phyloP scores from a whole-genome alignment of 2,113 vertebrate species.

The Pangasianodon gigas region DNA sequence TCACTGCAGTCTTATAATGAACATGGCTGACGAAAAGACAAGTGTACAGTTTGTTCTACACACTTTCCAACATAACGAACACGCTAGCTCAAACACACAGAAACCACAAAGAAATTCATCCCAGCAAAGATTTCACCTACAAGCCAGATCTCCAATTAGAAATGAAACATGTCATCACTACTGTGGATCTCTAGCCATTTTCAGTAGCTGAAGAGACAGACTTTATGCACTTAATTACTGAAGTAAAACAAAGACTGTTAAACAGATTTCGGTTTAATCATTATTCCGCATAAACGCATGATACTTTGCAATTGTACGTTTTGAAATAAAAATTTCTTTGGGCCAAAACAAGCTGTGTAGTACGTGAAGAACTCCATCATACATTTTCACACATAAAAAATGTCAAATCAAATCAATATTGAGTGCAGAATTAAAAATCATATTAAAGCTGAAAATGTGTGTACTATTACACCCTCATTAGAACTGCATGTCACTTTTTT shows the following conservation, averaged over 20 bases:
- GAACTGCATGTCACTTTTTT: not conserved
- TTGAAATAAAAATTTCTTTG: not conserved
- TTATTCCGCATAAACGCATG: not conserved
- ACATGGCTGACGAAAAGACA: slow-evolving; percentile 2
- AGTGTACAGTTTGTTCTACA: not conserved
- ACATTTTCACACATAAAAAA: not conserved
- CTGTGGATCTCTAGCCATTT: not conserved
- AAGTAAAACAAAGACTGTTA: not conserved
- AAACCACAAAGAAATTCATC: not conserved
- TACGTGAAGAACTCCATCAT: not conserved
- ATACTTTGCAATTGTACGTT: not conserved
- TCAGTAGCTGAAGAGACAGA: not conserved
- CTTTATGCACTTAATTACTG: not conserved
- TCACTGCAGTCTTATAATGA: not conserved
- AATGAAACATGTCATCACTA: not conserved
- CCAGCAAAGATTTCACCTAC: too few species aligned
- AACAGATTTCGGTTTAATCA: not conserved
- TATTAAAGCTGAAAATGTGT: not conserved
- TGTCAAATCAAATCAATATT: not conserved
- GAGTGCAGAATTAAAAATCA: not conserved
- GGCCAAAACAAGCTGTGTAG: not conserved
- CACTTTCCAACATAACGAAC: not conserved
- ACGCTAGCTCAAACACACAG: not conserved
- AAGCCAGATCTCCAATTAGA: not conserved
- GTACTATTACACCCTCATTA: not conserved